phyloP scores from a whole-genome alignment of 2,797 vertebrate species.

The Notamacropus eugenii region DNA sequence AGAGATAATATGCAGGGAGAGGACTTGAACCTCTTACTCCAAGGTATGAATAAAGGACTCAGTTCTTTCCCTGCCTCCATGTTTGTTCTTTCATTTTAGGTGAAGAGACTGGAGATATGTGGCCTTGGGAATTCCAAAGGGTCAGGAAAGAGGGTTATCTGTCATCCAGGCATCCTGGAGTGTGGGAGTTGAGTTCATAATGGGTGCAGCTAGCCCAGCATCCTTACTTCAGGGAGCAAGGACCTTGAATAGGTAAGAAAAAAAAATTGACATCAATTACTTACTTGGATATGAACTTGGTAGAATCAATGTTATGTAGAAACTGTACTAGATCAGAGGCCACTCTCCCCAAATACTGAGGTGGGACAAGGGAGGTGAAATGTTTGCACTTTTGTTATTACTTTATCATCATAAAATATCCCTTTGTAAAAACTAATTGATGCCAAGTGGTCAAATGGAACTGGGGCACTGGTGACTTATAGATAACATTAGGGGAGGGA shows the following conservation, averaged over 20 bases:
- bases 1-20: too few relatives aligned
- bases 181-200: neutral
- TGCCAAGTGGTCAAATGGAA: too few relatives aligned
- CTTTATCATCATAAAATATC: too few relatives aligned
- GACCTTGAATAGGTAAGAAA: neutral
- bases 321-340: neutral
- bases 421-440: too few relatives aligned
- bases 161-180: neutral
- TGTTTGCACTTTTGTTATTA: too few relatives aligned
- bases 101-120: too few relatives aligned
- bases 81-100: too few relatives aligned
- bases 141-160: neutral
- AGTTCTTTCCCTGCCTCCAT: too few relatives aligned
- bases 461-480: too few relatives aligned
- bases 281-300: neutral
- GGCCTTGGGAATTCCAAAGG: neutral
- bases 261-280: neutral
- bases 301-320: neutral
- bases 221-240: neutral
- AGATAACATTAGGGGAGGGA: too few relatives aligned
- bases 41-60: too few relatives aligned
- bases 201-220: neutral
- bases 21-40: too few relatives aligned
- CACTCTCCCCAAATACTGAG: neutral
- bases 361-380: neutral